phyloP scores from a whole-genome alignment of 2,888 invertebrate species.

The Malthinus flaveolus region DNA sequence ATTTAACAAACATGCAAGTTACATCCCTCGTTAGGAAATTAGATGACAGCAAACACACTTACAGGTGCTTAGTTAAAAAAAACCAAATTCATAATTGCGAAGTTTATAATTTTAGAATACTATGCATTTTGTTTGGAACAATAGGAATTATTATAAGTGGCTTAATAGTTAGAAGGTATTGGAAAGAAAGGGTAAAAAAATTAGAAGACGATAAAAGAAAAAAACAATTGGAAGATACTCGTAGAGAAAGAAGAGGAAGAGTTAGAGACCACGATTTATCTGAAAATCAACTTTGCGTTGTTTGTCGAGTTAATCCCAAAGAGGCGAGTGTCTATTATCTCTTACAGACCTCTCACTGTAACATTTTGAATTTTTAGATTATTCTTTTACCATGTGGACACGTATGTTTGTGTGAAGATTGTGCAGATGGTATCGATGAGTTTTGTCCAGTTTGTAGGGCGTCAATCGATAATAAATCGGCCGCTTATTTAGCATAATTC shows the following conservation, averaged over 20 bases:
- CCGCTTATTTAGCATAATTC: constrained; percentile 73
- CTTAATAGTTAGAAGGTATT: constrained; percentile 56
- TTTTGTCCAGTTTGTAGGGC: constrained; percentile 82
- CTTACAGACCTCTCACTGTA: not conserved
- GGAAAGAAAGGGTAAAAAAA: constrained; percentile 57
- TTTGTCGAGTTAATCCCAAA: constrained; percentile 83
- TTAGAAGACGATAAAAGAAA: constrained; percentile 63
- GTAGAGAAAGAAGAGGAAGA: constrained; percentile 67
- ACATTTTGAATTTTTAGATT: constrained; percentile 60
- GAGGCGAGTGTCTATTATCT: constrained; percentile 60
- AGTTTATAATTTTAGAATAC: constrained; percentile 50
- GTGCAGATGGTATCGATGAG: constrained; percentile 68
- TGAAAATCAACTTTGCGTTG: constrained; percentile 75
- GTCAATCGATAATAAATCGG: constrained; percentile 68
- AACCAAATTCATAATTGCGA: constrained; percentile 6
- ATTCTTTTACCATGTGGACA: constrained; percentile 89
- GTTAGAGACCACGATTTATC: constrained; percentile 66
- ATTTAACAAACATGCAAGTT: constrained; percentile 79
- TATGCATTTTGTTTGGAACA: constrained; percentile 60
- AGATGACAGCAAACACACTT: constrained; percentile 69
- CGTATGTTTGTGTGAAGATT: constrained; percentile 87
- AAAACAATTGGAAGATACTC: constrained; percentile 65
- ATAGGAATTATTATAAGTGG: constrained; percentile 59
- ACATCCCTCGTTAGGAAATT: constrained; percentile 73
- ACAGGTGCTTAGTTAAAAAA: constrained; percentile 60